phyloP scores from a whole-genome alignment of 2,113 vertebrate genomes.

The Tricholaema leucomelas region DNA sequence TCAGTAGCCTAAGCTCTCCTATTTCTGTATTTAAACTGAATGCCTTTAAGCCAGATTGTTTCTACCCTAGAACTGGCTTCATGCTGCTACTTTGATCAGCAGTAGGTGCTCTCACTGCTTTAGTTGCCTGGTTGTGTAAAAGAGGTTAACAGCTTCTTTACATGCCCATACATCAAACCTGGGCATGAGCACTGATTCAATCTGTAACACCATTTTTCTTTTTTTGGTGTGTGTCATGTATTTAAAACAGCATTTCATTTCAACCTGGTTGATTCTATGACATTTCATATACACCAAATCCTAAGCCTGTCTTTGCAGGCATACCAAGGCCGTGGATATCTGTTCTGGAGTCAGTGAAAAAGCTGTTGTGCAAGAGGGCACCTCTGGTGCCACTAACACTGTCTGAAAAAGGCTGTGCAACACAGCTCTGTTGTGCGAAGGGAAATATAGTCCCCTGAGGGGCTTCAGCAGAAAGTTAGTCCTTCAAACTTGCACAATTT shows the following conservation, averaged over 20 bases:
- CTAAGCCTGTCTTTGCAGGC: not conserved
- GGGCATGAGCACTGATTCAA: not conserved
- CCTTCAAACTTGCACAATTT: not conserved
- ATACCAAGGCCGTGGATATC: not conserved
- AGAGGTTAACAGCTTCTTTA: not conserved
- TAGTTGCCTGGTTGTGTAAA: not conserved
- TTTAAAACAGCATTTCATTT: not conserved
- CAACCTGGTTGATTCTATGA: too few relatives aligned
- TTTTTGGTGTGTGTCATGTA: not conserved
- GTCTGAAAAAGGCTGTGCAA: not conserved
- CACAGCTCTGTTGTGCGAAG: not conserved
- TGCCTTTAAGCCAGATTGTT: not conserved
- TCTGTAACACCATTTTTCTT: not conserved
- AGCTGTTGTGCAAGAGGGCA: accelerated
- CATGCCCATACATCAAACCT: not conserved
- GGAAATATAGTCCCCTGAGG: not conserved
- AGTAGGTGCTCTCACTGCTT: not conserved
- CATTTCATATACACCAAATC: not conserved
- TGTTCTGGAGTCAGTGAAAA: not conserved
- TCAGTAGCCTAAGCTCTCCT: not conserved
- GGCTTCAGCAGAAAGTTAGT: not conserved
- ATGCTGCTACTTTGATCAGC: not conserved
- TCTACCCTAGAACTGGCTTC: not conserved
- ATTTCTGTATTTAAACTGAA: not conserved
- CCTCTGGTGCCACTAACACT: not conserved